Percentiles rank a stretch among this genome's conserved stretches.
phyloP scores from a whole-genome alignment of 2,888 invertebrate species.

The Diarsia brunnea region DNA sequence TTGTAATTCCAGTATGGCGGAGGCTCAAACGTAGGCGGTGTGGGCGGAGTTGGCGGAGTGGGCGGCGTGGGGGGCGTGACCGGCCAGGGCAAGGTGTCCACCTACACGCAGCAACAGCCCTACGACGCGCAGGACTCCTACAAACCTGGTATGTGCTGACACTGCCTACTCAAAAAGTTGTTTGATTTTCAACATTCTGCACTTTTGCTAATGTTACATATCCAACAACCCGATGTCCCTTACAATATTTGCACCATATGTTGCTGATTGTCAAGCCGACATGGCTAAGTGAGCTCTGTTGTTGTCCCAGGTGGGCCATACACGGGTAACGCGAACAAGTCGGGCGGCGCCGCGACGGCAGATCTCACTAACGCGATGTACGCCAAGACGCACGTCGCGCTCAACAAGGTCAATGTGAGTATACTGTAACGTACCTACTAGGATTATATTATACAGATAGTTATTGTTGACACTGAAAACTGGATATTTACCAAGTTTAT shows the following conservation, averaged over 20 bases:
- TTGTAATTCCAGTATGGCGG: conserved; percentile 83
- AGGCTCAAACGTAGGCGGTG: conserved; percentile 81
- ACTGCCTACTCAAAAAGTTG: neutral
- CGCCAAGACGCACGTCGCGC: conserved; percentile 96
- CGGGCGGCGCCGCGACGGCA: conserved; percentile 89
- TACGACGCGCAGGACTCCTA: conserved; percentile 87
- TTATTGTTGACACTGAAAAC: no score
- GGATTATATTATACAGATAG: no score
- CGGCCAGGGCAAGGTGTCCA: conserved; percentile 82
- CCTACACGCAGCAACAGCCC: conserved; percentile 83
- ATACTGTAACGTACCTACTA: conserved; percentile 14
- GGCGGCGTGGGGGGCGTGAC: conserved; percentile 84
- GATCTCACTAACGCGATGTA: conserved; percentile 96
- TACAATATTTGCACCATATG: neutral
- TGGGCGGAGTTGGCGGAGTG: conserved; percentile 79
- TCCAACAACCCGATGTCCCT: neutral
- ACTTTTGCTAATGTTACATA: neutral
- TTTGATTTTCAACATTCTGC: neutral
- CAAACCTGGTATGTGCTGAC: conserved; percentile 74
- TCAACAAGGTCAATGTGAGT: conserved; percentile 97
- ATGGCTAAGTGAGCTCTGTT: neutral
- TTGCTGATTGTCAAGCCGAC: neutral
- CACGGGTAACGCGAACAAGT: conserved; percentile 77
- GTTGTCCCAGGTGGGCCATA: conserved; percentile 79
- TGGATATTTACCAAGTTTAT: no score